These are phyloP conservation scores for Ennomos quercinarius DNA, from an alignment of 2,888 invertebrate species.

Conservation along the genomic window DNA sequence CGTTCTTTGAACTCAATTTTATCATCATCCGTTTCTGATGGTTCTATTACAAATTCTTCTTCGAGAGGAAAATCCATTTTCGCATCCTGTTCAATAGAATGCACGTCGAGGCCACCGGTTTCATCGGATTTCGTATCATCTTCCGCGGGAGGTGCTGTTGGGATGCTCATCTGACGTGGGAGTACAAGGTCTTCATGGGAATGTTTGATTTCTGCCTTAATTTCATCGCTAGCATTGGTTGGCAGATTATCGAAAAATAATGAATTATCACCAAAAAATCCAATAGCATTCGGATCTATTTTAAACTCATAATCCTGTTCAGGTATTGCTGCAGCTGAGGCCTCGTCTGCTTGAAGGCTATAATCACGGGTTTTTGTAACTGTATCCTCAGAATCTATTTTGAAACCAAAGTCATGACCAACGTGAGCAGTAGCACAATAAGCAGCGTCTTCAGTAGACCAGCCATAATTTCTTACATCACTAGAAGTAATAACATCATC, in stretches of 20 bases:
- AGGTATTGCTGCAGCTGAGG: slow-evolving; percentile 4
- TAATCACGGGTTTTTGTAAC: slow-evolving; percentile 2
- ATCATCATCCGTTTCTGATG: slow-evolving; percentile 73
- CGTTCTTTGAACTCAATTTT: slow-evolving; percentile 66
- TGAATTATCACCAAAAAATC: slow-evolving; percentile 60
- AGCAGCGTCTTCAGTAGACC: slow-evolving; percentile 50
- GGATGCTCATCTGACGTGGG: slow-evolving; percentile 58
- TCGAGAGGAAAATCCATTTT: slow-evolving; percentile 74
- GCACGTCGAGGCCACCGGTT: slow-evolving; percentile 69
- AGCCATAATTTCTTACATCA: slow-evolving; percentile 54
- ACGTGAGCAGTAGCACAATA: slow-evolving; percentile 16
- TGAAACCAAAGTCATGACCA: slow-evolving; percentile 21
- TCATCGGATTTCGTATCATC: slow-evolving; percentile 71
- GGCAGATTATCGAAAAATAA: slow-evolving; percentile 63
- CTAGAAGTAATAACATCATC: slow-evolving; percentile 45
- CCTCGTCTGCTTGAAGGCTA: slow-evolving; percentile 2
- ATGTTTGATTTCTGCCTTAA: slow-evolving; percentile 65
- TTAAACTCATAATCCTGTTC: slow-evolving; percentile 56
- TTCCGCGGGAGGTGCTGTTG: slow-evolving; percentile 67
- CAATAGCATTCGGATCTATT: slow-evolving; percentile 52
- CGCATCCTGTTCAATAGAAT: slow-evolving; percentile 77
- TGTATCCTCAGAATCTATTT: slow-evolving; percentile 6
- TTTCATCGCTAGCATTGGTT: slow-evolving; percentile 69
- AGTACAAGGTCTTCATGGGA: slow-evolving; percentile 58
- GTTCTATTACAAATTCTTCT: slow-evolving; percentile 74